Percentiles rank a stretch among this genome's conserved stretches.
These are phyloP conservation scores for Selene dorsalis DNA, from an alignment of 2,797 vertebrate species.

Conservation along the genomic window DNA sequence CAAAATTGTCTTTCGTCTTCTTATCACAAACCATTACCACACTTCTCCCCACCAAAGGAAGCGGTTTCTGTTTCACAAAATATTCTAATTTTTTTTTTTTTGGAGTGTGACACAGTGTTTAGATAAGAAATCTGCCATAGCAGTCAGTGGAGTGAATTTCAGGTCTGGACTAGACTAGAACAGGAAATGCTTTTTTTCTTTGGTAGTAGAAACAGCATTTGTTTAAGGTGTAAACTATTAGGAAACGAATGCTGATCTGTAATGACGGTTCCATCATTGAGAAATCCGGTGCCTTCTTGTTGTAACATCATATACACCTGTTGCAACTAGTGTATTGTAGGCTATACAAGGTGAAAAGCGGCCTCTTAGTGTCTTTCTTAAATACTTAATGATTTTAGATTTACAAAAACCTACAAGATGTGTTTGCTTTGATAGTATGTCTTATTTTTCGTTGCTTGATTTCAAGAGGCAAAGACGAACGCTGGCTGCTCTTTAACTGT, in stretches of 20 bases:
- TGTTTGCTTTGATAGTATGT: neutral
- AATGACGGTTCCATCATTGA: neutral
- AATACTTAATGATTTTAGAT: neutral
- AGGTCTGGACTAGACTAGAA: neutral
- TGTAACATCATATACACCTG: neutral
- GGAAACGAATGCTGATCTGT: neutral
- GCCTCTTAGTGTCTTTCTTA: neutral
- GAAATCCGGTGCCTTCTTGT: conserved; percentile 1
- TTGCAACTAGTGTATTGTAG: neutral
- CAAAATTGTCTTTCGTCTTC: neutral
- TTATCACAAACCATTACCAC: conserved; percentile 18
- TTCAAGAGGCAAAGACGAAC: conserved; percentile 37
- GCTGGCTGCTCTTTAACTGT: neutral
- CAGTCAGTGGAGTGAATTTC: neutral
- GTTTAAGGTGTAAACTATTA: neutral
- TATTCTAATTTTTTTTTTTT: conserved; percentile 39
- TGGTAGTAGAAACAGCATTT: neutral
- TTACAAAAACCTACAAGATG: neutral
- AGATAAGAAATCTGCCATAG: conserved; percentile 23
- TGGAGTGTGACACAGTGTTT: conserved; percentile 8
- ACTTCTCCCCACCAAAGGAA: conserved; percentile 41
- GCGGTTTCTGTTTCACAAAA: conserved; percentile 27
- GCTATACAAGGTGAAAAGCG: neutral
- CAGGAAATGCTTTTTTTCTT: neutral
- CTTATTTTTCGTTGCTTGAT: conserved; percentile 1